Base-by-base conservation (phyloP, 1,140 invertebrate species). In the Drosophila parvula region DNA sequence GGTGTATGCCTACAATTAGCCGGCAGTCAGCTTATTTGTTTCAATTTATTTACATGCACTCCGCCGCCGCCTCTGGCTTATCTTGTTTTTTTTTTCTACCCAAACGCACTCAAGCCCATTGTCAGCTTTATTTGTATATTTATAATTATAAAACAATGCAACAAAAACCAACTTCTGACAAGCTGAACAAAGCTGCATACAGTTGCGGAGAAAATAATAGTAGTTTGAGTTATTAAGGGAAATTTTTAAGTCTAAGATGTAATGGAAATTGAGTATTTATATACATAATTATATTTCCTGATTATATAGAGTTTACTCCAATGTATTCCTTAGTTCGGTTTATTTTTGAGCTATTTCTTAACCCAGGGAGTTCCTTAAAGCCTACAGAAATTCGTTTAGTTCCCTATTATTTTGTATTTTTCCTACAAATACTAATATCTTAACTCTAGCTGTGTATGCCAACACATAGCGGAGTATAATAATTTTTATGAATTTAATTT, bases 401-500 rank as follows among this genome's bases (percentile, higher is more conserved):
- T 28, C 7, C 28, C n/a, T 8, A 12, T 18, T 34, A 2, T 34
- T 9, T 22, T 28, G 0, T 14, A 16, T 22, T 51, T 32, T 18
- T 12, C 5, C 4, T 9, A 12, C 0, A 4, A 12, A 4, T 36
- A 22, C 4, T 53, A 22, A 3, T 38, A 4, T 14, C 12, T 36
- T 36, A 14, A 36, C 50, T 10, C 12, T 11, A 34, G 3, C 22
- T 51, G 30, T 50, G 32, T 9, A 0, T 3, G 12, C 8, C n/a
- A 11, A 6, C 16, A 22, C 16, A 22, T 22, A 36, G 9, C 51
- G 14, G 14, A 10, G 32, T 44, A 65, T 56, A 74, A 80, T 74
- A 38, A 83, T 84, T 86, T 90, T 83, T 91, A 83, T 90, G 71
- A 60, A 91, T 91, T 89, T 91, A 86, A 91, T 91, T 83, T 86